A percentile compares a stretch with the other conserved stretches of the same genome.
phyloP scores from a whole-genome alignment of 2,113 vertebrate species.

The Pedetes capensis region DNA sequence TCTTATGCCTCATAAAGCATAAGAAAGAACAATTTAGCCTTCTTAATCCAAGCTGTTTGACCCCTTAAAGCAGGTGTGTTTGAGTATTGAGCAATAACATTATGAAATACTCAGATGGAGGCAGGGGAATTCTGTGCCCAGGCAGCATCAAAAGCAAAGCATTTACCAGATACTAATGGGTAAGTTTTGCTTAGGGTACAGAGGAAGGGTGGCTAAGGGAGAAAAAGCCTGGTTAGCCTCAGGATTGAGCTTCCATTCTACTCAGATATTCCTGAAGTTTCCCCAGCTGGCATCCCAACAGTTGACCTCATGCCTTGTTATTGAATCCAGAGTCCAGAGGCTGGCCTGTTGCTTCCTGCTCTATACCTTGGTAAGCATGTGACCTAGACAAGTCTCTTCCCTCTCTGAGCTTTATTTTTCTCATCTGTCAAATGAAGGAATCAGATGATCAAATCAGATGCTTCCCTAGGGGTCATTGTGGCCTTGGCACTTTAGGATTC shows the following conservation, averaged over 20 bases:
- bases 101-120: neutral
- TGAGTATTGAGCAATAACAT: neutral
- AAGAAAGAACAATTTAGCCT: slow-evolving; percentile 52
- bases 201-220: neutral
- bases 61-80: slow-evolving; percentile 31
- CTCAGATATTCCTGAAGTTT: neutral
- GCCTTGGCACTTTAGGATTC: neutral
- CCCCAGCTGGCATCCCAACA: neutral
- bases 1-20: neutral
- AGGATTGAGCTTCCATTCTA: neutral
- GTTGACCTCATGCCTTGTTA: neutral
- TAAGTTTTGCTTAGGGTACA: neutral
- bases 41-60: slow-evolving; percentile 40
- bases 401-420: neutral
- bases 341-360: neutral
- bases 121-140: neutral
- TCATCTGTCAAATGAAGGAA: neutral
- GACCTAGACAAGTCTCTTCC: neutral
- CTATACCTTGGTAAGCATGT: neutral
- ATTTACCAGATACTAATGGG: neutral
- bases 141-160: neutral
- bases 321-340: neutral
- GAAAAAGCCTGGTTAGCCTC: neutral
- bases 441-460: neutral
- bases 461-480: neutral